Percentiles rank a stretch among this genome's conserved stretches.
Conservation (phyloP, 1,140 invertebrate species). For the Apis mellifera region DNA sequence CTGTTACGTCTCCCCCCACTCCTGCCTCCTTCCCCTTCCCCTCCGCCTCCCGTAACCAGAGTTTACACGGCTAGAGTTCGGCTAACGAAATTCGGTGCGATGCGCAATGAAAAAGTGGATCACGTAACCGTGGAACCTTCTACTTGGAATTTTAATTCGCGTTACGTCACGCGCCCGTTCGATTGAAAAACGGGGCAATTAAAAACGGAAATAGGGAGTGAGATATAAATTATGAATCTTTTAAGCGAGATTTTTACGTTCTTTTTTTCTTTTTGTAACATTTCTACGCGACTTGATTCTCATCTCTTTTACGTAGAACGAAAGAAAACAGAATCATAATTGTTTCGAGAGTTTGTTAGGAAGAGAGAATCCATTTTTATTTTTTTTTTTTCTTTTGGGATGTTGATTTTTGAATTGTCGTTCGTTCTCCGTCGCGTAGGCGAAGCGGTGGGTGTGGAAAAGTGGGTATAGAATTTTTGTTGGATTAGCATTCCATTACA, state of each 20-base stretch:
- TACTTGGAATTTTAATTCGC: constrained; percentile 30
- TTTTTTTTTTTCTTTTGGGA: background rate
- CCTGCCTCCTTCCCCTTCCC: fast-evolving
- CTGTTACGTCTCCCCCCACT: background rate
- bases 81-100: background rate
- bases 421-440: background rate
- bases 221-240: too few species aligned
- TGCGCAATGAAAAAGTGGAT: constrained; percentile 4
- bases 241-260: background rate
- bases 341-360: background rate
- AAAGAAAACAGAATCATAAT: too few species aligned
- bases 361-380: background rate
- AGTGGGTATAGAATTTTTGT: too few species aligned
- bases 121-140: constrained; percentile 1
- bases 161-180: constrained; percentile 9
- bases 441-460: background rate
- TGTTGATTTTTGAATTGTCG: background rate
- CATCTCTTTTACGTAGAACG: too few species aligned
- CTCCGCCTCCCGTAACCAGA: background rate
- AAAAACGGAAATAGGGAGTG: background rate
- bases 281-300: background rate
- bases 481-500: constrained; percentile 17
- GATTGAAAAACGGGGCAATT: constrained; percentile 3
- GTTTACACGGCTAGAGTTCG: background rate
- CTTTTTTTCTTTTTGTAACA: background rate